These are phyloP conservation scores for Ovis aries DNA, from an alignment of 2,113 vertebrate species.

Conservation along the genomic window DNA sequence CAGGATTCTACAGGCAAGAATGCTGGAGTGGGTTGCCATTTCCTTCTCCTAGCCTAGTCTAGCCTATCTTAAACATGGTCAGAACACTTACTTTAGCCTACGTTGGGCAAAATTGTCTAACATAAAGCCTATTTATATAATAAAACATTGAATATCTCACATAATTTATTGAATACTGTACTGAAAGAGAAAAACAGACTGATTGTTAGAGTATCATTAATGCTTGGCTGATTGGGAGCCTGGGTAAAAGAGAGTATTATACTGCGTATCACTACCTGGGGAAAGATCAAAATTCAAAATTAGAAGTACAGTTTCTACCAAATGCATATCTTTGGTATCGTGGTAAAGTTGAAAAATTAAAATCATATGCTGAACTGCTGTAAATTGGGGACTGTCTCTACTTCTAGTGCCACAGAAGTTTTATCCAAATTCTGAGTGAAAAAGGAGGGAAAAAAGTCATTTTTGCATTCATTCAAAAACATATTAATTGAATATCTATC, in stretches of 20 bases:
- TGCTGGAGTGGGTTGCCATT: background rate
- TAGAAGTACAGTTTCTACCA: background rate
- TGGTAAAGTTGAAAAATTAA: background rate
- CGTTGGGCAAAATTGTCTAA: background rate
- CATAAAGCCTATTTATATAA: background rate
- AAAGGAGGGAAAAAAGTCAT: background rate
- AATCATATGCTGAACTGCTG: background rate
- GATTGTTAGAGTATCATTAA: background rate
- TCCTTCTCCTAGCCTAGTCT: background rate
- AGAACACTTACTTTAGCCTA: background rate
- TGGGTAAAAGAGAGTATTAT: background rate
- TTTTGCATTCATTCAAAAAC: background rate
- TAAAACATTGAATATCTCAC: background rate
- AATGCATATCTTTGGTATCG: background rate
- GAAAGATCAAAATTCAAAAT: background rate
- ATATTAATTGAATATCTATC: background rate
- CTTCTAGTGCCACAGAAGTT: background rate
- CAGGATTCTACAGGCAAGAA: background rate
- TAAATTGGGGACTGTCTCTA: background rate
- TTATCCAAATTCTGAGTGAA: background rate
- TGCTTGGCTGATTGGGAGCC: background rate
- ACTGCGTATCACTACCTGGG: background rate
- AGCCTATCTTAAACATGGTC: background rate
- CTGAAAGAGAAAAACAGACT: background rate
- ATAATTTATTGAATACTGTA: background rate